Conservation (phyloP, 2,797 vertebrate species). For the Buphagus erythrorhynchus region DNA sequence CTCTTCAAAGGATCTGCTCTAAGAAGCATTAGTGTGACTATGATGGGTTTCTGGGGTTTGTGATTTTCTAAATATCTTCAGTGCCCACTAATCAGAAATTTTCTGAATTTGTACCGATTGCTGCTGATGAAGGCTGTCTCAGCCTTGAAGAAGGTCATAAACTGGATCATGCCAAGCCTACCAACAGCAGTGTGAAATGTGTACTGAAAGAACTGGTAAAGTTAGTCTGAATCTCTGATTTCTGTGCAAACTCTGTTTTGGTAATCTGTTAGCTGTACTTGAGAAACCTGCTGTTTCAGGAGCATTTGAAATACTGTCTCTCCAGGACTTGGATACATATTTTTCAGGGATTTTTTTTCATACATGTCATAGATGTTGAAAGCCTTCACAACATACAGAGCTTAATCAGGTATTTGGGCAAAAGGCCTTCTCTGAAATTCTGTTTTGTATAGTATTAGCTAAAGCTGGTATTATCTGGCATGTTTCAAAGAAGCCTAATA, state of each 20-base stretch:
- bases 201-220: not conserved
- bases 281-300: not conserved
- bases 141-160: not conserved
- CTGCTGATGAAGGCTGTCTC: not conserved
- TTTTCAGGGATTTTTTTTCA: not conserved
- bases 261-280: not conserved
- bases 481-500: not conserved
- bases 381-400: not conserved
- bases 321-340: not conserved
- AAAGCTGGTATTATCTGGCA: not conserved
- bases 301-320: not conserved
- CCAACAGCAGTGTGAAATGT: not conserved
- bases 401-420: not conserved
- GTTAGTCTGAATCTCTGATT: not conserved
- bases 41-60: not conserved
- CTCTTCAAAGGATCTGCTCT: not conserved
- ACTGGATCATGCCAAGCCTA: not conserved
- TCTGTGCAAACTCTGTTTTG: not conserved
- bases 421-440: not conserved
- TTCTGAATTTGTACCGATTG: not conserved
- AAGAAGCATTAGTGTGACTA: not conserved
- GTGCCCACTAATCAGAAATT: not conserved
- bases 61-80: not conserved
- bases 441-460: not conserved
- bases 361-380: not conserved